Evolutionary conservation across 2,113 vertebrate genomes (phyloP).

Genomic region (Columbina picui): DNA sequence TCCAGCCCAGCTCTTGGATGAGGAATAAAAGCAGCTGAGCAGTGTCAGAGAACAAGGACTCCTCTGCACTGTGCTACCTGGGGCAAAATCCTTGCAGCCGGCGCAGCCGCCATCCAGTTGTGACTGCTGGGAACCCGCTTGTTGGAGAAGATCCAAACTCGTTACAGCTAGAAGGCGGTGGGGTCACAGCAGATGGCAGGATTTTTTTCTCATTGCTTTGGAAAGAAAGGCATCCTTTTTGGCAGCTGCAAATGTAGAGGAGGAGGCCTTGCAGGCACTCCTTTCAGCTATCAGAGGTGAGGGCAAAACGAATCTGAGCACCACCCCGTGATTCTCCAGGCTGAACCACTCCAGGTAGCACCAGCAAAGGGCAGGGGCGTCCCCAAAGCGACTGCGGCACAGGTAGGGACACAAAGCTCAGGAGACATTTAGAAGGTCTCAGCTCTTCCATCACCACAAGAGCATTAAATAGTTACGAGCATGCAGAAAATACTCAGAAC

Average conservation of each 20-base stretch:
- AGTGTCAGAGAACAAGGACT: background rate
- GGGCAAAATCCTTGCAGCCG: background rate
- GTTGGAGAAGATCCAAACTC: background rate
- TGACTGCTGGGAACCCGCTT: background rate
- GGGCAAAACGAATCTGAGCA: background rate
- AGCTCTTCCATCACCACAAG: background rate
- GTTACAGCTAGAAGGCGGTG: background rate
- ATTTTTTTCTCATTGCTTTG: background rate
- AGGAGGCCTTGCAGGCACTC: background rate
- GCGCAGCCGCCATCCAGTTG: background rate
- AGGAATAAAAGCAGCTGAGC: background rate
- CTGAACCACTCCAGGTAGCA: background rate
- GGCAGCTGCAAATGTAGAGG: background rate
- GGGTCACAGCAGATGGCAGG: background rate
- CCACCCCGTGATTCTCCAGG: background rate
- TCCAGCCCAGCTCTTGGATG: background rate
- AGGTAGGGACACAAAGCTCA: background rate
- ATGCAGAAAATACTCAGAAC: conserved; percentile 2
- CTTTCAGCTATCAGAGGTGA: background rate
- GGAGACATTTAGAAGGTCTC: background rate
- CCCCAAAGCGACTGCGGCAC: background rate
- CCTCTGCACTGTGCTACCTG: background rate
- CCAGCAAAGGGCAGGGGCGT: background rate
- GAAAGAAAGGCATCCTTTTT: background rate
- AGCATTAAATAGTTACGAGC: background rate